phyloP scores from a whole-genome alignment of 2,113 vertebrate genomes.

The Danionella cerebrum region DNA sequence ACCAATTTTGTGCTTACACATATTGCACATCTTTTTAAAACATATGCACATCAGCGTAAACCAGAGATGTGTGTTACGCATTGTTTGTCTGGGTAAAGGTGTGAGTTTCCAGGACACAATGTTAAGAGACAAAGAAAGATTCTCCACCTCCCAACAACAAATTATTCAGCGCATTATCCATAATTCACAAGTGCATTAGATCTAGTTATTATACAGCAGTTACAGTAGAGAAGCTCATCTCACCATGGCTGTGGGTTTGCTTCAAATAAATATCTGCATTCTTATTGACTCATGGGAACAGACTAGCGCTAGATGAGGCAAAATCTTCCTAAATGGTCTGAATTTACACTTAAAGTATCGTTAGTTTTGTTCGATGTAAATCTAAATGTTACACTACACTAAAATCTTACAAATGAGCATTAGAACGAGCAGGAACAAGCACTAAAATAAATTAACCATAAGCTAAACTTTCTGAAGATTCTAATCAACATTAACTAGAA shows the following conservation, averaged over 20 bases:
- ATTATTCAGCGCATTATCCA: slow-evolving; percentile 24
- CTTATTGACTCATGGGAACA: slow-evolving; percentile 3
- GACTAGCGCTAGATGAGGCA: neutral
- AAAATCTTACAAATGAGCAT: no score
- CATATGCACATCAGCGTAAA: neutral
- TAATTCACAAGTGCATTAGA: slow-evolving; percentile 7
- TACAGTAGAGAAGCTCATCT: neutral
- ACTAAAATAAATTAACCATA: no score
- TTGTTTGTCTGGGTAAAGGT: neutral
- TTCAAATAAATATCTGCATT: slow-evolving; percentile 4
- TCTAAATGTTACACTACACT: no score
- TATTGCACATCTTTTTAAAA: neutral
- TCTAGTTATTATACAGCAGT: neutral
- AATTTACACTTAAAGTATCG: no score
- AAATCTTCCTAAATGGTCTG: no score
- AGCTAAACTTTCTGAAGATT: no score
- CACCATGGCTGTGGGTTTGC: slow-evolving; percentile 1
- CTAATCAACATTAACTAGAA: no score
- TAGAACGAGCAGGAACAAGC: no score
- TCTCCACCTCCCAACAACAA: neutral
- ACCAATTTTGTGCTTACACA: no score
- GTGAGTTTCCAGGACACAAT: neutral
- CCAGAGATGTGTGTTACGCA: neutral
- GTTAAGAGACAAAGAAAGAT: slow-evolving; percentile 8
- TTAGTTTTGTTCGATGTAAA: no score